Base-by-base conservation (phyloP, 2,113 vertebrate species). In the Periophthalmodon schlosseri region DNA sequence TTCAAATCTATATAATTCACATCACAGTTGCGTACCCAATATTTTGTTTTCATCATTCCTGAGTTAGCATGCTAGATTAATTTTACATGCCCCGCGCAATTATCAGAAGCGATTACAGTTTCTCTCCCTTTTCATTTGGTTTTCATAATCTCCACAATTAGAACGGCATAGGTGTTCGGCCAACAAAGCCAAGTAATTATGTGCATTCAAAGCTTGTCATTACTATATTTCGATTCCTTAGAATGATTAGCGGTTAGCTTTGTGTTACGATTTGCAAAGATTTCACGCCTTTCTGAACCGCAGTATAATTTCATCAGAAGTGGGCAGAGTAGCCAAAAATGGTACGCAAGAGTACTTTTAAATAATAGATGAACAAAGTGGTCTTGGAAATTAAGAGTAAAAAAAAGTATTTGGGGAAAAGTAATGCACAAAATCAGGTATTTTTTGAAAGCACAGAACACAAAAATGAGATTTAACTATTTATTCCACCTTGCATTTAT, bases 51-150 rank as follows among this genome's bases (percentile, higher is more conserved):
- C 20, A 54, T 70, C 34, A 56, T 24, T 21, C 60, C 15, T 44
- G 57, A 46, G 12, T 76, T 64, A 76, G 57, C 21, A 11, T 20
- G 58, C 39, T n/a, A 36, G 47, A 76, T 66, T 33, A 21, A 57
- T 76, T 70, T 65, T 23, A 76, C 60, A 70, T 14, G 50, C 34
- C n/a, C 60, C 24, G 18, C 46, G 21, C 68, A 70, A 66, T 76
- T 76, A 76, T 70, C 68, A 65, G 49, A 65, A 47, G 46, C 49
- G 28, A 65, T 76, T 76, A 70, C 56, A 34, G 46, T 36, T 56
- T 6, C 6, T 2, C 24, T 52, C 69, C 14, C 74, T 33, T 75
- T 69, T 69, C 28, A 52, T 64, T 75, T 69, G 15, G 46, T 16
- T 63, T 54, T 49, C n/a, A 64, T 63, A 64, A 64, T 69, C 21